These are phyloP conservation scores for Raja brachyura DNA, from an alignment of 2,113 vertebrate species.

Conservation along the genomic window DNA sequence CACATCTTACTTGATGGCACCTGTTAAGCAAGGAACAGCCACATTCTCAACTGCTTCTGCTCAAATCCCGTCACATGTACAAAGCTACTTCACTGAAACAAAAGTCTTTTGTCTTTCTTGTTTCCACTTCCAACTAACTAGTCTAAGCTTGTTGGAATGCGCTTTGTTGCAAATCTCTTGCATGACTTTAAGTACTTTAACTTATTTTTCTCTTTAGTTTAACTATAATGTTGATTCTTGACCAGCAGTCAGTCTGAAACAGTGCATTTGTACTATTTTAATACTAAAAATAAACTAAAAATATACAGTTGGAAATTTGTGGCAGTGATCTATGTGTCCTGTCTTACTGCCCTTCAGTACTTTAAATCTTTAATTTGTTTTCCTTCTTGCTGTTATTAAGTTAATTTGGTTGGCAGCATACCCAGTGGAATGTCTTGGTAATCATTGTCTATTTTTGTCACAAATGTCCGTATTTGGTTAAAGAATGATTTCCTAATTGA, in stretches of 20 bases:
- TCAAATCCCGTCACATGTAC: not conserved
- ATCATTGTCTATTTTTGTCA: slow-evolving; percentile 28
- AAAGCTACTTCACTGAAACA: not conserved
- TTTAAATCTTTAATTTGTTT: slow-evolving; percentile 12
- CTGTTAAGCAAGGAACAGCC: not conserved
- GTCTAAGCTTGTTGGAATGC: not conserved
- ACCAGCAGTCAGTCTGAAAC: not conserved
- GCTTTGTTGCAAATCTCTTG: not conserved
- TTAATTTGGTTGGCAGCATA: not conserved
- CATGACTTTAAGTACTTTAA: not conserved
- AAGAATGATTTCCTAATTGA: slow-evolving; percentile 22
- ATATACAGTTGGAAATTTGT: not conserved
- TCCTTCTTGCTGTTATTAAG: not conserved
- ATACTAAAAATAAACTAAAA: not conserved
- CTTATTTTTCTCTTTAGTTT: not conserved
- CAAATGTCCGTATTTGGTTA: not conserved
- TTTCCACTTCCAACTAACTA: not conserved
- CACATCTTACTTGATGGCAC: not conserved
- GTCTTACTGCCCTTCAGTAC: not conserved
- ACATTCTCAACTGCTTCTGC: not conserved
- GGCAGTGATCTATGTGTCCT: not conserved
- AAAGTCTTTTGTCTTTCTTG: not conserved
- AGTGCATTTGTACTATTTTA: not conserved
- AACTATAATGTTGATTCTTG: not conserved
- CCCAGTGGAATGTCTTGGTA: not conserved